Percentiles rank a stretch among this genome's conserved stretches.
Conservation (phyloP, 2,888 invertebrate species). For the Drosophila mettleri region DNA sequence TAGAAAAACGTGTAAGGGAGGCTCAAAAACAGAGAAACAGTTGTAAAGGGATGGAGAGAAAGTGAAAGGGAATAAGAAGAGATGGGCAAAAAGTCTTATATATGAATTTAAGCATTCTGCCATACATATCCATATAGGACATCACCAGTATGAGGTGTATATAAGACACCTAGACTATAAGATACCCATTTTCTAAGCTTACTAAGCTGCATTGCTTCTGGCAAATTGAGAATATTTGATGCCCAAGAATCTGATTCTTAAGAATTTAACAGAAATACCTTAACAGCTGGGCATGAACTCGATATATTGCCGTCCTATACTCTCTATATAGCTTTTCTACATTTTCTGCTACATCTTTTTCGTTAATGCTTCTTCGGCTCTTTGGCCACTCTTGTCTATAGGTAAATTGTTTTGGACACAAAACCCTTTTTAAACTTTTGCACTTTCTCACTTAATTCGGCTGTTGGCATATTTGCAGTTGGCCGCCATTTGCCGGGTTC, state of each 20-base stretch:
- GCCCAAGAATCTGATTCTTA: no score
- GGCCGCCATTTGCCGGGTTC: constrained; percentile 43
- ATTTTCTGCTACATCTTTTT: background rate
- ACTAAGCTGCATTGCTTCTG: no score
- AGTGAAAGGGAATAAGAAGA: background rate
- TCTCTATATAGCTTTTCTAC: background rate
- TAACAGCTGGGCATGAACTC: no score
- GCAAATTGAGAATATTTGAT: no score
- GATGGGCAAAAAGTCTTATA: no score
- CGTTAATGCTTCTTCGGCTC: background rate
- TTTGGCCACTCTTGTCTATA: background rate
- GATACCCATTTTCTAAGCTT: no score
- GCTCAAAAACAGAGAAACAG: background rate
- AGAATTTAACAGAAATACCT: background rate
- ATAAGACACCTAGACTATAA: no score
- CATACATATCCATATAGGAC: no score
- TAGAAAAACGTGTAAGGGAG: background rate
- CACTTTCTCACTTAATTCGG: constrained; percentile 54
- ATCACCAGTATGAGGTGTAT: no score
- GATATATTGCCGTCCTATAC: no score
- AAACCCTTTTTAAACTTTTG: constrained; percentile 41
- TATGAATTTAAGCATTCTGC: background rate
- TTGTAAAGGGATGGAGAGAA: background rate
- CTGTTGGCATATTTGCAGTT: constrained; percentile 66
- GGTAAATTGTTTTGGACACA: constrained; percentile 10